Percentiles rank a stretch among this genome's conserved stretches.
Conservation (phyloP, 2,113 vertebrate species). For the Puntigrus tetrazona region DNA sequence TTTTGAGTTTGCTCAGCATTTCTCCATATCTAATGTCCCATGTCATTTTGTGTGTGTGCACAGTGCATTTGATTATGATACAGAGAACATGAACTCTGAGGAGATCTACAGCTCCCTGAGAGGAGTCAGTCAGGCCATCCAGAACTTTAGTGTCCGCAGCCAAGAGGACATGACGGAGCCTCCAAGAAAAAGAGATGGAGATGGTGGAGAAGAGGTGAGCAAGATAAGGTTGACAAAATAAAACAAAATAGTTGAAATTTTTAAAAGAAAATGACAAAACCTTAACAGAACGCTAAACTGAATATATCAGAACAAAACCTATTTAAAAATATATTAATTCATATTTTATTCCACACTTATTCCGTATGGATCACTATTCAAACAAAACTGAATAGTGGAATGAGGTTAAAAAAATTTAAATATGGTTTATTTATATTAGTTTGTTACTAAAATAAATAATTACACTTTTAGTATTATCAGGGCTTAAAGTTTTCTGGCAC, state of each 20-base stretch:
- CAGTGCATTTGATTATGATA: slow-evolving; percentile 97
- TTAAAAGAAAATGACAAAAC: background rate
- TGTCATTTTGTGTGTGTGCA: slow-evolving; percentile 17
- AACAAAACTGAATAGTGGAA: too few species aligned
- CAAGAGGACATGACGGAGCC: slow-evolving; percentile 97
- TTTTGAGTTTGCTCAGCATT: background rate
- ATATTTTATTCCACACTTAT: too few species aligned
- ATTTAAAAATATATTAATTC: too few species aligned
- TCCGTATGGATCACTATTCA: too few species aligned
- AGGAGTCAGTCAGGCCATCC: slow-evolving; percentile 95
- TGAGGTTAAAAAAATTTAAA: too few species aligned
- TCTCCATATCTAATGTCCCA: background rate
- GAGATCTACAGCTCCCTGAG: slow-evolving; percentile 97
- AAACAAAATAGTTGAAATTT: slow-evolving; percentile 1
- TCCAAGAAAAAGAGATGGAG: slow-evolving; percentile 78
- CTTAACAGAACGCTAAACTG: background rate
- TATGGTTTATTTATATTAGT: too few species aligned
- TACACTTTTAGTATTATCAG: too few species aligned
- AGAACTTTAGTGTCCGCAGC: slow-evolving; percentile 95
- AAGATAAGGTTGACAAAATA: background rate
- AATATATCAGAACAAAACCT: too few species aligned
- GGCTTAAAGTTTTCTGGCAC: too few species aligned
- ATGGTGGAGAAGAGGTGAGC: slow-evolving; percentile 68
- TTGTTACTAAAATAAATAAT: too few species aligned
- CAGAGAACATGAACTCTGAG: slow-evolving; percentile 98